Base-by-base conservation (phyloP, 2,888 invertebrate genomes). In the Linnaemya tessellans region DNA sequence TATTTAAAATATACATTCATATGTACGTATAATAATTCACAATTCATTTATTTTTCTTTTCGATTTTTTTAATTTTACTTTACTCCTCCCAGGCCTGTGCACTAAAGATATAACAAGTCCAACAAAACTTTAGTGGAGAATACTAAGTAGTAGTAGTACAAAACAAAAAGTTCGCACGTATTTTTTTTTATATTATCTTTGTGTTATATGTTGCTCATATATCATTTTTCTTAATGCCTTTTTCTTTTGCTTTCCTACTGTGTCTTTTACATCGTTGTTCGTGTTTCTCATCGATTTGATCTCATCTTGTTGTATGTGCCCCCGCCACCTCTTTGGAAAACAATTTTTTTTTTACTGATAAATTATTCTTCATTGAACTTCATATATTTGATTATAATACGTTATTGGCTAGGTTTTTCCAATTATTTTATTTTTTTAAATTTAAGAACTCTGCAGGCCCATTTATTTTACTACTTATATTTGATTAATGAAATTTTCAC, bases 271-370 rank as follows among this genome's bases (percentile, higher is more conserved):
- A 78, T 78, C 64, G 51, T 71, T 51, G 67, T 84, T 78, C 83
- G 77, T 80, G 54, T 71, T 80, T 83, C 84, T 87, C 87, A 88
- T 88, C 87, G 87, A 88, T 88, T 87, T 87, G 87, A 87, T 87
- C 85, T 86, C 86, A 86, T 86, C 87, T 85, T 83, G 58, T 70
- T 80, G 49, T 84, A 58, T 43, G 70, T 84, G 75, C 84, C 83
- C 80, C 87, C 87, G 77, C 87, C 86, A 35, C 65, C 74, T 46
- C 68, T 41, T 22, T 64, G 70, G 41, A 74, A 71, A 8, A 58
- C 11, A 46, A 46, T 68, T 15, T 54, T 22, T 46, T 46, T 73
- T 74, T n/a, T 18, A n/a, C 11, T 30, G 15, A 51, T 68, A 43
- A 46, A 43, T 67, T 62, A 46, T 67, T 58, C 46, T 74, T 64